Percentiles rank a stretch among this genome's conserved stretches.
Evolutionary conservation across 2,113 vertebrate species (phyloP).

Genomic region (Laticauda laticaudata): DNA sequence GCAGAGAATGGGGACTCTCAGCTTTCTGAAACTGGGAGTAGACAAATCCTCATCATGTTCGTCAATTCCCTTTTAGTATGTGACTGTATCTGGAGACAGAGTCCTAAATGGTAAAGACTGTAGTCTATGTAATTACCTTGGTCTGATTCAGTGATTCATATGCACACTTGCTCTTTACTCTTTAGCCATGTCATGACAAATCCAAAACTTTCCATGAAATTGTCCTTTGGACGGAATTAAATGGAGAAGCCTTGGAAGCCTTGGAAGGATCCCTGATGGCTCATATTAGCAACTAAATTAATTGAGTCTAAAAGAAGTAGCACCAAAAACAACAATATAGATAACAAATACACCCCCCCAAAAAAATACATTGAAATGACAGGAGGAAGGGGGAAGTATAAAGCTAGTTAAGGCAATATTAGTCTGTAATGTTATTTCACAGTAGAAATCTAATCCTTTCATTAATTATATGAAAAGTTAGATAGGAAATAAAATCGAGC

Average conservation of each 20-base stretch:
- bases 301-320: neutral
- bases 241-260: neutral
- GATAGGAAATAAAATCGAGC: neutral
- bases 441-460: slow-evolving; percentile 6
- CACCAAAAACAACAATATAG: neutral
- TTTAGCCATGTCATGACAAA: no score
- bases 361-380: neutral
- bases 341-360: neutral
- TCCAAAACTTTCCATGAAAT: neutral
- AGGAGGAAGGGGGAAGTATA: neutral
- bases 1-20: neutral
- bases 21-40: neutral
- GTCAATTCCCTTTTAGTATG: neutral
- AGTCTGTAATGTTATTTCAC: neutral
- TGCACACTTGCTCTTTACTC: neutral
- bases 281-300: neutral
- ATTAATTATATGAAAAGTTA: neutral
- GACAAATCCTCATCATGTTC: neutral
- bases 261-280: neutral
- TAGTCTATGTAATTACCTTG: neutral
- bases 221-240: neutral
- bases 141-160: neutral
- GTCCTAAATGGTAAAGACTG: neutral
- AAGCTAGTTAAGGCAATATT: neutral
- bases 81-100: neutral